phyloP scores from a whole-genome alignment of 2,113 vertebrate genomes.

The Butastur rufipennis region DNA sequence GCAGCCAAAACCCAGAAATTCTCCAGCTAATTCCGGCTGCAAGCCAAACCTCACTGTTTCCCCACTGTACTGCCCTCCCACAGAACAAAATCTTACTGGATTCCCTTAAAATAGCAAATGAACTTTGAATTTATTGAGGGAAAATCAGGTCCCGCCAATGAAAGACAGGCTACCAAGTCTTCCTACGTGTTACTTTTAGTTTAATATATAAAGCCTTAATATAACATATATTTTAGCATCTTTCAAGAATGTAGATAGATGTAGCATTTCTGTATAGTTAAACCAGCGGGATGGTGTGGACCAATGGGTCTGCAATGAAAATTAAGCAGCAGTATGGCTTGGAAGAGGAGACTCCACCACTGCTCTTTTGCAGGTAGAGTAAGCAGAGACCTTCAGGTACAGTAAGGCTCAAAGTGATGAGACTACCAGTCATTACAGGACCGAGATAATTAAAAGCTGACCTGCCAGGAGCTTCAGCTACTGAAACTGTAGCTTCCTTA shows the following conservation, averaged over 20 bases:
- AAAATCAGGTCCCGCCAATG: neutral
- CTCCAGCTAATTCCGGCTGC: neutral
- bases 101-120: conserved; percentile 25
- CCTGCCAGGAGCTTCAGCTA: neutral
- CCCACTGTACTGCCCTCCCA: neutral
- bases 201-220: neutral
- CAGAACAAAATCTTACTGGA: neutral
- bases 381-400: neutral
- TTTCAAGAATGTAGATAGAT: neutral
- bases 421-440: neutral
- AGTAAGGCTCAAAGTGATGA: neutral
- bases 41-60: conserved; percentile 7
- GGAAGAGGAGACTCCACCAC: neutral
- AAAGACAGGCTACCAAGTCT: neutral
- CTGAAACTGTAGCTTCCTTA: neutral
- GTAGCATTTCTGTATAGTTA: neutral
- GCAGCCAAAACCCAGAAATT: conserved; percentile 33
- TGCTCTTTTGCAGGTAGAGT: neutral
- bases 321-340: neutral
- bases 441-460: neutral
- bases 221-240: neutral
- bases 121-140: neutral
- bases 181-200: neutral
- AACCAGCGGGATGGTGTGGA: neutral
- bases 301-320: neutral